phyloP scores from a whole-genome alignment of 2,888 invertebrate species.

The Automeris io region DNA sequence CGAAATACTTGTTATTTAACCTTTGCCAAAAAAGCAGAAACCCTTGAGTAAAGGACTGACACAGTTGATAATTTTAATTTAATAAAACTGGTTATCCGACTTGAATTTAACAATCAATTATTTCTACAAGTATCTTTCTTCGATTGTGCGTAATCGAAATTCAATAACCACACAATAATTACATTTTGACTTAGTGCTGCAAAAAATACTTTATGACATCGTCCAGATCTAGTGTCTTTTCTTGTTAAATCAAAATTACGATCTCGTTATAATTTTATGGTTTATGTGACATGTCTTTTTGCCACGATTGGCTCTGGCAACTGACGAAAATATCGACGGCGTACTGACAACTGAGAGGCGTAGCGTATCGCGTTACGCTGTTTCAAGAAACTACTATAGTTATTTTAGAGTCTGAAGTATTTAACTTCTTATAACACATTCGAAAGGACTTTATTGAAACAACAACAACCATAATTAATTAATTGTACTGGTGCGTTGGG shows the following conservation, averaged over 20 bases:
- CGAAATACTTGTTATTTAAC: conserved; percentile 60
- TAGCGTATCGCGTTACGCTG: conserved; percentile 53
- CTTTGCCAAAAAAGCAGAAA: conserved; percentile 52
- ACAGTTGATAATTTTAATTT: conserved; percentile 46
- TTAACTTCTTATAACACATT: no score
- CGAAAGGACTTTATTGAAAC: conserved; percentile 11
- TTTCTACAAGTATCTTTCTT: no score
- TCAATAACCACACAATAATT: no score
- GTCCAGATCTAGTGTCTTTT: conserved; percentile 11
- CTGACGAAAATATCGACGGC: conserved; percentile 65
- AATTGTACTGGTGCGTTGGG: no score
- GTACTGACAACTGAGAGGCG: conserved; percentile 51
- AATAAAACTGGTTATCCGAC: conserved; percentile 32
- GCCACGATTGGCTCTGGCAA: conserved; percentile 32
- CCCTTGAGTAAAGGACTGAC: conserved; percentile 31
- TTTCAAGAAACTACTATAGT: conserved; percentile 46
- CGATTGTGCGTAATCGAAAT: no score
- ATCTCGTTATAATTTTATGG: conserved; percentile 37
- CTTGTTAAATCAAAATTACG: conserved; percentile 26
- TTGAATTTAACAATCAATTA: no score
- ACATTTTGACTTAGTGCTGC: background rate
- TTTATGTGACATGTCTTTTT: conserved; percentile 49
- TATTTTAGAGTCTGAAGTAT: conserved; percentile 42
- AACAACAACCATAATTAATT: background rate
- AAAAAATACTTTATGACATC: background rate